A percentile compares a stretch with the other conserved stretches of the same genome.
Evolutionary conservation across 2,797 vertebrate genomes (phyloP).

Genomic region (Onychomys torridus): DNA sequence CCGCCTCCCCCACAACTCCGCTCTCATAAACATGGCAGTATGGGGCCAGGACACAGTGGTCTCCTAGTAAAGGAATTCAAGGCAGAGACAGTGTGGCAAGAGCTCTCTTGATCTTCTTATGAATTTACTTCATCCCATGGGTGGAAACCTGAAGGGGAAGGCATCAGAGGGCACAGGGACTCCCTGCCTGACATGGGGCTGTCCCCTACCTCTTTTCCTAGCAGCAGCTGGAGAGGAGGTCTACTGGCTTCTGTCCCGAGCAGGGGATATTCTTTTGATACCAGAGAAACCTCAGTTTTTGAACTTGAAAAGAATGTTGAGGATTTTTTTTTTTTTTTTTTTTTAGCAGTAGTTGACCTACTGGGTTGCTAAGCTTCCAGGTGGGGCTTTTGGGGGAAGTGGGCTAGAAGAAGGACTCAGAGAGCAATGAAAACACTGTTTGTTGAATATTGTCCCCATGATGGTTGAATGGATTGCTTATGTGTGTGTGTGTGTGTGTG

Average conservation of each 20-base stretch:
- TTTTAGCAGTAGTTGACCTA: neutral
- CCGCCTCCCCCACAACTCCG: rapidly evolving
- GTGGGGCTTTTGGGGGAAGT: neutral
- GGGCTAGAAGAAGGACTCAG: neutral
- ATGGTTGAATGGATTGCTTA: neutral
- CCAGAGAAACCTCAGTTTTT: constrained; percentile 11
- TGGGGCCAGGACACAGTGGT: neutral
- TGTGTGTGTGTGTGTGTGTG: no score
- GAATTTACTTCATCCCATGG: neutral
- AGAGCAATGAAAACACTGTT: neutral
- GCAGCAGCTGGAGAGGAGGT: neutral
- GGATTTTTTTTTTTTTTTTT: neutral
- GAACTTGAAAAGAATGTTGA: neutral
- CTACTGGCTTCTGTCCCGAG: neutral
- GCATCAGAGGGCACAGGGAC: neutral
- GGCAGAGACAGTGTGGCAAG: neutral
- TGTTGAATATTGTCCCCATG: neutral
- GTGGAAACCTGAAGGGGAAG: neutral
- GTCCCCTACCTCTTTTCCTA: neutral
- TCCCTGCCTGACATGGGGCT: neutral
- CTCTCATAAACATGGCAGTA: neutral
- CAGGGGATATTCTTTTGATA: neutral
- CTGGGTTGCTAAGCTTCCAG: neutral
- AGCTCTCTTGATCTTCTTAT: neutral
- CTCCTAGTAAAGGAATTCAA: neutral